Evolutionary conservation across 2,113 vertebrate species (phyloP).

Genomic region (Uria lomvia): DNA sequence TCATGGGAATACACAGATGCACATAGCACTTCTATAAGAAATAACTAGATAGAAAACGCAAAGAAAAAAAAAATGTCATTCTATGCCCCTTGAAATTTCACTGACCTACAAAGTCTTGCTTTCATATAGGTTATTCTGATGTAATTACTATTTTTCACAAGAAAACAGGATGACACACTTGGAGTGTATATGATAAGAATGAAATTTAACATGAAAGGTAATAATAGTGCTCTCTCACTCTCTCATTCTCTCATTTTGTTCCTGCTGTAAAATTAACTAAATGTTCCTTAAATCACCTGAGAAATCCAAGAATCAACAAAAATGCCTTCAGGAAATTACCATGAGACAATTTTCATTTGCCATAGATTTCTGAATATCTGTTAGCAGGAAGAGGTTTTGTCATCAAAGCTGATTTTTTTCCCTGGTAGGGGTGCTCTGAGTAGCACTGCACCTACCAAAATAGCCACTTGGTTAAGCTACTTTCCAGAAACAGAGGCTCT

Average conservation of each 20-base stretch:
- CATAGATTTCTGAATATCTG: neutral
- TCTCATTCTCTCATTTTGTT: neutral
- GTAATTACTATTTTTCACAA: neutral
- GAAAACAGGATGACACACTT: neutral
- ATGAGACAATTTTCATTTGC: neutral
- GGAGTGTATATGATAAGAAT: neutral
- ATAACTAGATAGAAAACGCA: neutral
- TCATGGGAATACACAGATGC: neutral
- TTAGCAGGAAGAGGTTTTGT: neutral
- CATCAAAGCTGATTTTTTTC: neutral
- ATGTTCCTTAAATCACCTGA: neutral
- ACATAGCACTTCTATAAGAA: neutral
- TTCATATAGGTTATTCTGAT: neutral
- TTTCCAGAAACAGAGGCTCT: neutral
- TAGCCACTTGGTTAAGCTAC: neutral
- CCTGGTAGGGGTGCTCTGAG: neutral
- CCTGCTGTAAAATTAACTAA: neutral
- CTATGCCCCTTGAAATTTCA: neutral
- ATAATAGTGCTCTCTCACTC: neutral
- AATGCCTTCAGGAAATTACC: neutral
- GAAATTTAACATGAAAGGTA: neutral
- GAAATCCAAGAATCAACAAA: neutral
- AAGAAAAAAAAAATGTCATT: neutral
- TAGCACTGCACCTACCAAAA: neutral
- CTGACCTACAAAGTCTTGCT: neutral